Percentiles rank a stretch among this genome's conserved stretches.
Conservation (phyloP, 2,797 vertebrate genomes). For the Octomys mimax region DNA sequence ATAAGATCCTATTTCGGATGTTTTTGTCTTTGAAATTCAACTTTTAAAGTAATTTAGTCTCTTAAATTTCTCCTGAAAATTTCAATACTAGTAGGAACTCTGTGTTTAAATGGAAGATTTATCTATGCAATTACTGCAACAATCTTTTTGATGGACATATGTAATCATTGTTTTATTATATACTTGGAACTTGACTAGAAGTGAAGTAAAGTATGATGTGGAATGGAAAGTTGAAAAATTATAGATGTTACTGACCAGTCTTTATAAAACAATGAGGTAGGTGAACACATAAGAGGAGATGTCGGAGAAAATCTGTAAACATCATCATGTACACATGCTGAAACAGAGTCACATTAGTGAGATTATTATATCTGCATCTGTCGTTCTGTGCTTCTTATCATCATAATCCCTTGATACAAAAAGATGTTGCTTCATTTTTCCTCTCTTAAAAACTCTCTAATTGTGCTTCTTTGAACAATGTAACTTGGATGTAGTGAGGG, state of each 20-base stretch:
- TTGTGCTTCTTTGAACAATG: neutral
- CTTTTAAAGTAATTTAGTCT: neutral
- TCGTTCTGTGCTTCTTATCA: neutral
- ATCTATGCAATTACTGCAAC: neutral
- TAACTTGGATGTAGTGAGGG: neutral
- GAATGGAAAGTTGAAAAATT: no score
- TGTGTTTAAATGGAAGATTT: neutral
- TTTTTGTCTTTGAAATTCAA: slow-evolving; percentile 19
- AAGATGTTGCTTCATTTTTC: neutral
- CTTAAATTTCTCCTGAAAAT: neutral
- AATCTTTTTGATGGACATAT: neutral
- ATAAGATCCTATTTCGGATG: neutral
- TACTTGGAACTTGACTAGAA: neutral
- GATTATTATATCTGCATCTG: neutral
- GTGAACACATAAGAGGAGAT: neutral
- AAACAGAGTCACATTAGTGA: neutral
- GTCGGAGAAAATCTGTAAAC: neutral
- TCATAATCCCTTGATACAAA: neutral
- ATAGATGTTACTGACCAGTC: neutral
- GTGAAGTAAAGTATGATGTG: neutral
- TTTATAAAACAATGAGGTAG: neutral
- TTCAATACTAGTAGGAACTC: neutral
- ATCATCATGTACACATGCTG: no score
- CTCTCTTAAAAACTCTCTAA: neutral
- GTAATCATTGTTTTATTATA: neutral